Percentiles rank a stretch among this genome's conserved stretches.
Conservation (phyloP, 1,140 invertebrate species). For the Adoxophyes honmai region DNA sequence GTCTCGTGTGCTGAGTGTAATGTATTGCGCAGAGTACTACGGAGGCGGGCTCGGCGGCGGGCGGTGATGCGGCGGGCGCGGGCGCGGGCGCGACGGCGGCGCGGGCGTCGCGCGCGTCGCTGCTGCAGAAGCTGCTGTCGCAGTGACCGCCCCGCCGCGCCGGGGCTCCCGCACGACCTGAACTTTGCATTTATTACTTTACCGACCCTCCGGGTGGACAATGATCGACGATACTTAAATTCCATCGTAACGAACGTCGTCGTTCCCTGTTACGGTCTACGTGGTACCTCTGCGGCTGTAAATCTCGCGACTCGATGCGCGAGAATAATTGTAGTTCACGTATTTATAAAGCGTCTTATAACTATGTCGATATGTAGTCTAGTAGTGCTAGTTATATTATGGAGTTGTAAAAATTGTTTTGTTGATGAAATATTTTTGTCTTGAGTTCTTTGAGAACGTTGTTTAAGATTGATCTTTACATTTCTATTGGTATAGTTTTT, state of each 20-base stretch:
- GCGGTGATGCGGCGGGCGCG: slow-evolving; percentile 24
- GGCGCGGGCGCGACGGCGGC: slow-evolving; percentile 76
- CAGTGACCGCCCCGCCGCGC: slow-evolving; percentile 78
- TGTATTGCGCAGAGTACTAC: slow-evolving; percentile 81
- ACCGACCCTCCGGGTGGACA: slow-evolving; percentile 27
- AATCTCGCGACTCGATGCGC: slow-evolving; percentile 35
- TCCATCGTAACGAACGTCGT: slow-evolving; percentile 34
- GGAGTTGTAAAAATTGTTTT: slow-evolving; percentile 48
- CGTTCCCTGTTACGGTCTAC: slow-evolving; percentile 50
- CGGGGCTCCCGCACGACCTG: slow-evolving; percentile 22
- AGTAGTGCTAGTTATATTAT: slow-evolving; percentile 71
- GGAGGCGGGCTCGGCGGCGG: slow-evolving; percentile 79
- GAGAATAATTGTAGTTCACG: slow-evolving; percentile 53
- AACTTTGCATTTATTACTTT: slow-evolving; percentile 51
- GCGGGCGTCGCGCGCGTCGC: slow-evolving; percentile 80
- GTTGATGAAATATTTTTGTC: slow-evolving; percentile 38
- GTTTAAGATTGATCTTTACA: slow-evolving; percentile 34
- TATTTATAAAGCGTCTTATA: slow-evolving; percentile 51
- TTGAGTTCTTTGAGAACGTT: slow-evolving; percentile 46
- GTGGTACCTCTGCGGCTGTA: slow-evolving; percentile 64
- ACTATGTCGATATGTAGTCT: slow-evolving; percentile 38
- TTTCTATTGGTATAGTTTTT: slow-evolving; percentile 38
- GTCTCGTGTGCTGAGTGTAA: too few species aligned
- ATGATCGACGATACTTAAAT: slow-evolving; percentile 25
- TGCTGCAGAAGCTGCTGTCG: slow-evolving; percentile 87